Conservation (phyloP, 2,113 vertebrate genomes). For the Aix galericulata region DNA sequence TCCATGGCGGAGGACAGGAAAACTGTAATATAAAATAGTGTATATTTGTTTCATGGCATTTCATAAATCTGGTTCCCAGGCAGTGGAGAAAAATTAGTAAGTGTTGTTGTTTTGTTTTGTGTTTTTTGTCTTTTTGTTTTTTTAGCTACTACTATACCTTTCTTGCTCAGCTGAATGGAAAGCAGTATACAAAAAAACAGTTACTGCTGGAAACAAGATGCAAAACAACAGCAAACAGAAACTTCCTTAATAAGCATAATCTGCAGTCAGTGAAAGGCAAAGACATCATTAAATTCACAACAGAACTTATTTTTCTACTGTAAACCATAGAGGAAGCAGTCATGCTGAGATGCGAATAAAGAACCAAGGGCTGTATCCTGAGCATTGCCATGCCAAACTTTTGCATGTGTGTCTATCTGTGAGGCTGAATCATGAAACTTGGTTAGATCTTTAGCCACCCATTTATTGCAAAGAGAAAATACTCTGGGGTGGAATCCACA, state of each 20-base stretch:
- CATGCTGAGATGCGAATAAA: conserved; percentile 17
- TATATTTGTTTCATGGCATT: conserved; percentile 32
- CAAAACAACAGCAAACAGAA: conserved; percentile 47
- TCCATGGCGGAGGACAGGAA: background rate
- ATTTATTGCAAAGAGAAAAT: background rate
- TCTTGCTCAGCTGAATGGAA: conserved; percentile 28
- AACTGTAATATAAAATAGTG: conserved; percentile 58
- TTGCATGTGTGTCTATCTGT: accelerated
- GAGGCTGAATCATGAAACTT: background rate
- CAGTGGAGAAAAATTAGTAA: conserved; percentile 48
- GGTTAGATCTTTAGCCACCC: background rate
- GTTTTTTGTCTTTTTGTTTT: background rate
- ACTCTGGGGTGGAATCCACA: background rate
- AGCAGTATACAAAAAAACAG: background rate
- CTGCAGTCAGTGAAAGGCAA: conserved; percentile 33
- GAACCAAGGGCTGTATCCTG: background rate
- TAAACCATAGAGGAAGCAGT: conserved; percentile 5
- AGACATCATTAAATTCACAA: conserved; percentile 25
- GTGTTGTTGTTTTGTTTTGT: too few relatives aligned
- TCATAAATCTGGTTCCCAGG: conserved; percentile 53
- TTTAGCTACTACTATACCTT: background rate
- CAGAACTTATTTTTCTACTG: conserved; percentile 25
- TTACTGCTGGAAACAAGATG: conserved; percentile 4
- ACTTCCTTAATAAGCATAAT: conserved; percentile 28
- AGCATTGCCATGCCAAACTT: background rate